Percentiles rank a stretch among this genome's conserved stretches.
phyloP scores from a whole-genome alignment of 2,113 vertebrate species.

The Myxocyprinus asiaticus region DNA sequence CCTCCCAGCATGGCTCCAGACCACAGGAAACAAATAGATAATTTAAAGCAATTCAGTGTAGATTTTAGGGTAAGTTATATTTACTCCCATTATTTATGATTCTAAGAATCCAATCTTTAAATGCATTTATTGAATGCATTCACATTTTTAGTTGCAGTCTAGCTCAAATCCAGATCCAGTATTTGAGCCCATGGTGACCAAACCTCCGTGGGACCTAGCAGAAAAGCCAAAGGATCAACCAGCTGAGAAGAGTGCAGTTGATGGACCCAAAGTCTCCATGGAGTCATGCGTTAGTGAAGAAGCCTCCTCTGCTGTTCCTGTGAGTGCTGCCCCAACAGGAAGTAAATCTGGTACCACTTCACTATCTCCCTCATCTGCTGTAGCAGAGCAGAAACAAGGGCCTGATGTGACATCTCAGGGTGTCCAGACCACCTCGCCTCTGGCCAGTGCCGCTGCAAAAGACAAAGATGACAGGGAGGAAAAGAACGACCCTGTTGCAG shows the following conservation, averaged over 20 bases:
- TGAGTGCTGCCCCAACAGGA: conserved; percentile 70
- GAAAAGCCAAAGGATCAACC: conserved; percentile 90
- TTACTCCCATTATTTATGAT: not conserved
- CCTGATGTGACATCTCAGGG: conserved; percentile 95
- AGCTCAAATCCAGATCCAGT: conserved; percentile 85
- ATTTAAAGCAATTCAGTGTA: conserved; percentile 98
- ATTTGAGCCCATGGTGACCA: conserved; percentile 87
- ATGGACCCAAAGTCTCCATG: conserved; percentile 73
- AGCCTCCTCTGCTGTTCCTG: conserved; percentile 60
- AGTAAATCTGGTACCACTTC: conserved; percentile 89
- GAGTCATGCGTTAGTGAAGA: conserved; percentile 77
- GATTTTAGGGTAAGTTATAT: conserved; percentile 92
- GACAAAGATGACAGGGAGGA: conserved; percentile 93
- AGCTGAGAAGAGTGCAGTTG: conserved; percentile 81
- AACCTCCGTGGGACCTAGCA: conserved; percentile 82
- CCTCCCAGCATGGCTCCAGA: conserved; percentile 87
- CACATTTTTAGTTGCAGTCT: conserved; percentile 85
- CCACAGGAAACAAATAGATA: conserved; percentile 97
- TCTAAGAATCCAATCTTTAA: not conserved
- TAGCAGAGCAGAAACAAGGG: conserved; percentile 85
- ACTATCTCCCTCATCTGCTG: conserved; percentile 80
- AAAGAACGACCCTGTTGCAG: conserved; percentile 88
- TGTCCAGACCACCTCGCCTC: conserved; percentile 88
- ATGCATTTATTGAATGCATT: not conserved
- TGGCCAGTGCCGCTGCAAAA: conserved; percentile 80